phyloP scores from a whole-genome alignment of 2,797 vertebrate genomes.

The Moxostoma hubbsi region DNA sequence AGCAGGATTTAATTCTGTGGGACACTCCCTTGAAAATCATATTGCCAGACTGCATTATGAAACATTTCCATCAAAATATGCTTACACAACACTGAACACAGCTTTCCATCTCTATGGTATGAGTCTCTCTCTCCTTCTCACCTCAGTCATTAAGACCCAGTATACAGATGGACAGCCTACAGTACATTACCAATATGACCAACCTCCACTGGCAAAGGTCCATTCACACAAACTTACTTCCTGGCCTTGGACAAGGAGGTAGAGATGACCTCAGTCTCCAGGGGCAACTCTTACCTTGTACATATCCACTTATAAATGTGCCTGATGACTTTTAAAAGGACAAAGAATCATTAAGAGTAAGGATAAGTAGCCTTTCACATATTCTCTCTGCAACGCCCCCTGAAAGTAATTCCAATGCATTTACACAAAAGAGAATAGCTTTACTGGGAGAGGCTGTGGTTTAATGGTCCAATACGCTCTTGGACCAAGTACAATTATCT shows the following conservation, averaged over 20 bases:
- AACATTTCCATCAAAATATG: conserved; percentile 57
- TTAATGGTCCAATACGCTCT: conserved; percentile 82
- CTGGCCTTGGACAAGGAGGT: conserved; percentile 70
- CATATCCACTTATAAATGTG: conserved; percentile 79
- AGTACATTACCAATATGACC: conserved; percentile 58
- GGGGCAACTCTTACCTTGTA: conserved; percentile 68
- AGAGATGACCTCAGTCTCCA: conserved; percentile 76
- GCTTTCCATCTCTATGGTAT: conserved; percentile 22
- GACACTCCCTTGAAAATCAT: conserved; percentile 70
- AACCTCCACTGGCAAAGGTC: conserved; percentile 63
- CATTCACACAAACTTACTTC: conserved; percentile 72
- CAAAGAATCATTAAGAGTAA: conserved; percentile 77
- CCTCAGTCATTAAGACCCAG: conserved; percentile 44
- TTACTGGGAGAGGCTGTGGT: conserved; percentile 72
- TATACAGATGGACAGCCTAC: conserved; percentile 49
- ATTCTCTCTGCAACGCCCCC: conserved; percentile 72
- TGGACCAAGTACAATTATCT: conserved; percentile 73
- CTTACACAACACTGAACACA: conserved; percentile 44
- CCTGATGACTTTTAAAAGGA: conserved; percentile 83
- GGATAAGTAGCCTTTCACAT: conserved; percentile 81
- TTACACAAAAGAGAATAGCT: conserved; percentile 79
- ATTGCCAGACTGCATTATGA: conserved; percentile 66
- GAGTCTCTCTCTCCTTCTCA: conserved; percentile 38
- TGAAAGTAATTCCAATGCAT: conserved; percentile 79
- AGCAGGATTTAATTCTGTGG: conserved; percentile 61